Base-by-base conservation (phyloP, 1,140 invertebrate species). In the Bombus turneri region DNA sequence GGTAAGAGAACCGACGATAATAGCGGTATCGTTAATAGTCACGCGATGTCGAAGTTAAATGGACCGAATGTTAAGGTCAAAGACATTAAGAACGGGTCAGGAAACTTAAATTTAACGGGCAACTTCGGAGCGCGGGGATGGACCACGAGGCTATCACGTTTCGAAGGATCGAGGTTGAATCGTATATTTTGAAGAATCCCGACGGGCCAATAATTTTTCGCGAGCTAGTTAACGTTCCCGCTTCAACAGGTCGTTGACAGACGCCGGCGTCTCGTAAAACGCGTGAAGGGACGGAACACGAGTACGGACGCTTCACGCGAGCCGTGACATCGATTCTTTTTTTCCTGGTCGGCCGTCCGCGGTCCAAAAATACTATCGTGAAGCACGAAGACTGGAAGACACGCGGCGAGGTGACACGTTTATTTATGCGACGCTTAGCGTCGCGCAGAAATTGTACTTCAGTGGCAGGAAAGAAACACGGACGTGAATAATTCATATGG, bases 401-500 rank as follows among this genome's bases (percentile, higher is more conserved):
- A 37, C 22, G 77, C 41, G 41, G 64, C 5, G 59, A 37, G n/a
- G 77, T 25, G 77, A n/a, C 53, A 18, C 37, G 57, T 62, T 77
- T 77, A 77, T 66, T 78, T 66, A 31, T 31, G 57, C 25, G 18
- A 37, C 25, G 43, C 47, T 13, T 3, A 41, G n/a, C 39, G 47
- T 34, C 37, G 31, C 71, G 31, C 8, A 57, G 39, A 53, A 72
- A 72, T 72, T 80, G 39, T 62, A 43, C 41, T 41, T 28, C 22
- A 1, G 57, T 15, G 25, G 68, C 28, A 18, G 12, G 34, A 68
- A 83, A 80, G 76, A 47, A 62, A 53, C 31, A 31, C 31, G 31
- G 9, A 15, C 6, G 22, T 37, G 77, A 85, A 80, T 80, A 79
- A 72, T 85, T 85, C 77, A 62, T 72, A 34, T 25, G 28, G 5